phyloP scores from a whole-genome alignment of 1,140 invertebrate species.

The Leptestheria dahalacensis region DNA sequence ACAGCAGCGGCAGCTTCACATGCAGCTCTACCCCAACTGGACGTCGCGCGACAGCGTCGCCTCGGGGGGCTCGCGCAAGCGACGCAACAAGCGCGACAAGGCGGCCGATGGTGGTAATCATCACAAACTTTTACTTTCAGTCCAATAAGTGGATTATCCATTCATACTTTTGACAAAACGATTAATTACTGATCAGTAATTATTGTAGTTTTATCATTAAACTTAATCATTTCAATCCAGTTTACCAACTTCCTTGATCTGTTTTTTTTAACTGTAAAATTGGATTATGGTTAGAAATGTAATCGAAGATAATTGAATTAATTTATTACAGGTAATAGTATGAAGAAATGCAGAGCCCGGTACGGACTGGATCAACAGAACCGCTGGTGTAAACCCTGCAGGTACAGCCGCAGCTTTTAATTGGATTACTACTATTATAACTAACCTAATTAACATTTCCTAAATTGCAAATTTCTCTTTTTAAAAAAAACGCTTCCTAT shows the following conservation, averaged over 20 bases:
- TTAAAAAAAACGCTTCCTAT: background rate
- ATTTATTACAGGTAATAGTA: slow-evolving; percentile 64
- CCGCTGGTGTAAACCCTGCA: slow-evolving; percentile 99
- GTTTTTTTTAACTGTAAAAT: background rate
- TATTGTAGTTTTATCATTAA: background rate
- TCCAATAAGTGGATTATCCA: no score
- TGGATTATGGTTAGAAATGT: background rate
- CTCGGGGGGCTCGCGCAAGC: slow-evolving; percentile 23
- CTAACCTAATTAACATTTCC: background rate
- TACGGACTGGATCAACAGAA: slow-evolving; percentile 96
- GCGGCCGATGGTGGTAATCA: slow-evolving; percentile 58
- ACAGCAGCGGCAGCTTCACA: slow-evolving; percentile 94
- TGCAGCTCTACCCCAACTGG: slow-evolving; percentile 98
- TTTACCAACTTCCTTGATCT: background rate
- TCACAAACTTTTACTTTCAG: no score
- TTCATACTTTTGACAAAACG: no score
- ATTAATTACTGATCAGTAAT: no score
- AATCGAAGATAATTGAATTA: slow-evolving; percentile 21
- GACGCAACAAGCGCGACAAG: slow-evolving; percentile 81
- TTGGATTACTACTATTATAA: background rate
- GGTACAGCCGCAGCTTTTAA: no score
- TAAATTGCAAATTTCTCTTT: background rate
- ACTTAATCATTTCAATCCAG: background rate
- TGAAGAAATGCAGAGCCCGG: slow-evolving; percentile 97
- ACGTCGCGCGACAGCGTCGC: slow-evolving; percentile 97